These are phyloP conservation scores for Nebria salina DNA, from an alignment of 2,888 invertebrate species.

Conservation along the genomic window DNA sequence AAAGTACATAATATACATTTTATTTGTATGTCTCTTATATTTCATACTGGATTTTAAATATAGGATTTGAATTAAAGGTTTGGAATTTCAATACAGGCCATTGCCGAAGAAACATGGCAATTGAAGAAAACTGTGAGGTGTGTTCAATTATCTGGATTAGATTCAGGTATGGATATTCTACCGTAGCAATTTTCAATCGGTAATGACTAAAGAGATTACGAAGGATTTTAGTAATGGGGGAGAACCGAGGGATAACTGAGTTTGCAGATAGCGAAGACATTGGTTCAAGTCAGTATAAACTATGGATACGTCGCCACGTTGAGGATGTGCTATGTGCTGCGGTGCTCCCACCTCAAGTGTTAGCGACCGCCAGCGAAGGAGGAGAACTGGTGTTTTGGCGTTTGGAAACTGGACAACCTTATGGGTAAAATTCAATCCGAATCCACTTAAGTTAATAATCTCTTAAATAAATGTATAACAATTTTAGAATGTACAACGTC, in stretches of 20 bases:
- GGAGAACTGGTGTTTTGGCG: slow-evolving; percentile 86
- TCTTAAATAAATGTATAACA: slow-evolving; percentile 6
- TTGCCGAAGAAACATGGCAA: slow-evolving; percentile 74
- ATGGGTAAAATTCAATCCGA: slow-evolving; percentile 60
- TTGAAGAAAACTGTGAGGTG: slow-evolving; percentile 70
- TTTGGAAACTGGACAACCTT: slow-evolving; percentile 82
- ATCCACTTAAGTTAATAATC: neutral
- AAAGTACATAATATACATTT: slow-evolving; percentile 62
- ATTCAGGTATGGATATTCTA: slow-evolving; percentile 61
- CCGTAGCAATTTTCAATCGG: neutral
- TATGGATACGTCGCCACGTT: slow-evolving; percentile 77
- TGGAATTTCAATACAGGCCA: slow-evolving; percentile 88
- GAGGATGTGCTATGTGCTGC: slow-evolving; percentile 81
- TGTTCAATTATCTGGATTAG: slow-evolving; percentile 70
- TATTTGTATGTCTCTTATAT: neutral
- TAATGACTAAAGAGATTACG: slow-evolving; percentile 18
- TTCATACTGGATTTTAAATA: too few species aligned
- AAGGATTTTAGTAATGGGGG: slow-evolving; percentile 80
- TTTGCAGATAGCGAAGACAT: slow-evolving; percentile 68
- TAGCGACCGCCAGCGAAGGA: slow-evolving; percentile 80
- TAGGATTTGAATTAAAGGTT: slow-evolving; percentile 61
- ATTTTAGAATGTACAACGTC: slow-evolving; percentile 60
- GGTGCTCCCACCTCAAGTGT: slow-evolving; percentile 71
- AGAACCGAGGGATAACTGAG: slow-evolving; percentile 80
- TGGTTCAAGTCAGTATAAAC: slow-evolving; percentile 66